Evolutionary conservation across 2,797 vertebrate species (phyloP).

Genomic region (Anabacerthia variegaticeps): DNA sequence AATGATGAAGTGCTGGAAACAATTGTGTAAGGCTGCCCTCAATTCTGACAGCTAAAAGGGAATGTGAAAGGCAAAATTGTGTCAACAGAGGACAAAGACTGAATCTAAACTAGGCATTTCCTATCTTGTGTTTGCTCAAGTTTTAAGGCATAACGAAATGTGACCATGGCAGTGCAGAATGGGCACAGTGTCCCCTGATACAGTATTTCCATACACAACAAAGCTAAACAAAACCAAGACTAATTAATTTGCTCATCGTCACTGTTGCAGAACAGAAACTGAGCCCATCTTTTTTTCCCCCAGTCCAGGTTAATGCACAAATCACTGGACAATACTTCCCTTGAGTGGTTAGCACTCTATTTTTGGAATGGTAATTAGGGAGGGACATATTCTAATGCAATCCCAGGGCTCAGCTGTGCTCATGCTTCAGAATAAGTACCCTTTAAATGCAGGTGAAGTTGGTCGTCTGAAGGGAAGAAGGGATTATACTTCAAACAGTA

Average conservation of each 20-base stretch:
- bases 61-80: neutral
- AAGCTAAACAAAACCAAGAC: neutral
- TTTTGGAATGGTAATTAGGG: constrained; percentile 30
- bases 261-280: constrained; percentile 21
- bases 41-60: neutral
- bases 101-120: neutral
- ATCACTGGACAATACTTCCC: neutral
- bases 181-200: rapidly evolving
- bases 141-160: neutral
- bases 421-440: neutral
- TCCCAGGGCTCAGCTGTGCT: neutral
- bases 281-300: neutral
- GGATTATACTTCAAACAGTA: neutral
- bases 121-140: neutral
- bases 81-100: neutral
- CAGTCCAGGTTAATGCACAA: neutral
- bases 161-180: neutral
- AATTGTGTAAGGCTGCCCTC: neutral
- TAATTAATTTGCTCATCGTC: neutral
- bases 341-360: neutral
- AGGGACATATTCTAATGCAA: neutral
- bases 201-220: neutral
- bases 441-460: neutral
- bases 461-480: neutral
- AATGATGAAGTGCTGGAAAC: neutral